These are phyloP conservation scores for Pachymerium ferrugineum DNA, from an alignment of 2,888 invertebrate genomes.

Conservation along the genomic window DNA sequence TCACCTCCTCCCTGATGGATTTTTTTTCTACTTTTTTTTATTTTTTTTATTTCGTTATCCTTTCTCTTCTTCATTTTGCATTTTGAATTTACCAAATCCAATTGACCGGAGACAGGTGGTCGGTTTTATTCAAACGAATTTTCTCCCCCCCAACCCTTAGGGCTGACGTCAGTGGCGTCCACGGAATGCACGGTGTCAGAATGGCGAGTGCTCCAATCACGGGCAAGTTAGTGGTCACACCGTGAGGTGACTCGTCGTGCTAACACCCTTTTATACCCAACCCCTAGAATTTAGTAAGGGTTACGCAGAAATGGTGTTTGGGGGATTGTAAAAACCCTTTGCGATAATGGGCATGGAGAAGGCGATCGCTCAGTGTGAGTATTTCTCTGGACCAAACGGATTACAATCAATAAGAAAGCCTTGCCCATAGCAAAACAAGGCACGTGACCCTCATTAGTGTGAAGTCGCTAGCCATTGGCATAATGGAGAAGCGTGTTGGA, in stretches of 20 bases:
- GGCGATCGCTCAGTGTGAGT: neutral
- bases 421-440: constrained; percentile 14
- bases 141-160: constrained; percentile 13
- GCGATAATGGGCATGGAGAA: neutral
- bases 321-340: neutral
- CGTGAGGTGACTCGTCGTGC: neutral
- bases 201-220: constrained; percentile 26
- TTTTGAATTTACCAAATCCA: constrained; percentile 24
- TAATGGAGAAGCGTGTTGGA: neutral
- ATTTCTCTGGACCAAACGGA: constrained; percentile 7
- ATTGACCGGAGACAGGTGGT: constrained; percentile 27
- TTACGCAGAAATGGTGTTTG: neutral
- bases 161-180: constrained; percentile 26
- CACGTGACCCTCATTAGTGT: constrained; percentile 27
- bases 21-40: neutral
- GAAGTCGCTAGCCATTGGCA: constrained; percentile 11
- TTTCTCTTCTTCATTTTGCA: constrained; percentile 15
- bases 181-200: constrained; percentile 6
- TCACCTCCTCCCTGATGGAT: constrained; percentile 4
- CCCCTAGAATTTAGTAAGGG: neutral
- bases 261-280: neutral
- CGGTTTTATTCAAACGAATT: constrained; percentile 27
- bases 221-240: neutral
- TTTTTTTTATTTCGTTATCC: constrained; percentile 7
- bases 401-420: constrained; percentile 19